Evolutionary conservation across 2,888 invertebrate species (phyloP).

Genomic region (Cactoblastis cactorum): DNA sequence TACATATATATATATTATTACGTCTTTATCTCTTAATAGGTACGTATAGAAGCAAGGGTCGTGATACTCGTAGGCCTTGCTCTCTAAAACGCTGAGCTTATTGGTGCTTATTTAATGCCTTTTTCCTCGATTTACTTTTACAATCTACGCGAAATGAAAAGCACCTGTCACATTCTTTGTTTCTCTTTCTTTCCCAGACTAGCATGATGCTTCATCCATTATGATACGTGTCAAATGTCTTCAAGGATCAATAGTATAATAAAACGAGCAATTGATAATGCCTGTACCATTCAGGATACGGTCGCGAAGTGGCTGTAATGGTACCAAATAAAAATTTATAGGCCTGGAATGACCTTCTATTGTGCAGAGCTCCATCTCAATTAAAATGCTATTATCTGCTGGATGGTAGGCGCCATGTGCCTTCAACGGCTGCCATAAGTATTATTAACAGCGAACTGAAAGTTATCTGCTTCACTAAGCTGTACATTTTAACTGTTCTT

Average conservation of each 20-base stretch:
- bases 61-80: too few species aligned
- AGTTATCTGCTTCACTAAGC: conserved; percentile 3
- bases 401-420: conserved; percentile 55
- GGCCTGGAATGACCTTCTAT: conserved; percentile 53
- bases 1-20: too few species aligned
- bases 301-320: conserved; percentile 43
- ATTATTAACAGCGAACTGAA: conserved; percentile 49
- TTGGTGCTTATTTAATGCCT: too few species aligned
- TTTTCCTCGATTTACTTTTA: too few species aligned
- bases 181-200: too few species aligned
- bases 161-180: too few species aligned
- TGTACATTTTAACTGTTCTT: neutral
- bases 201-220: too few species aligned
- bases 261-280: conserved; percentile 20
- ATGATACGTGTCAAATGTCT: neutral
- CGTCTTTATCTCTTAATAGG: too few species aligned
- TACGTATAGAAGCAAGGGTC: too few species aligned
- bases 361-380: conserved; percentile 64
- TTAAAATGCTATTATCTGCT: conserved; percentile 65
- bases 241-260: neutral
- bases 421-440: conserved; percentile 42
- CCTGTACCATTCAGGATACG: conserved; percentile 23
- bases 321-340: conserved; percentile 64
- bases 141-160: too few species aligned
- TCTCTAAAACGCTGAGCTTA: too few species aligned